Evolutionary conservation across 2,888 invertebrate genomes (phyloP), one percentile per base, ranked within the genome.

Genomic region (Mactromeris polynyma): DNA sequence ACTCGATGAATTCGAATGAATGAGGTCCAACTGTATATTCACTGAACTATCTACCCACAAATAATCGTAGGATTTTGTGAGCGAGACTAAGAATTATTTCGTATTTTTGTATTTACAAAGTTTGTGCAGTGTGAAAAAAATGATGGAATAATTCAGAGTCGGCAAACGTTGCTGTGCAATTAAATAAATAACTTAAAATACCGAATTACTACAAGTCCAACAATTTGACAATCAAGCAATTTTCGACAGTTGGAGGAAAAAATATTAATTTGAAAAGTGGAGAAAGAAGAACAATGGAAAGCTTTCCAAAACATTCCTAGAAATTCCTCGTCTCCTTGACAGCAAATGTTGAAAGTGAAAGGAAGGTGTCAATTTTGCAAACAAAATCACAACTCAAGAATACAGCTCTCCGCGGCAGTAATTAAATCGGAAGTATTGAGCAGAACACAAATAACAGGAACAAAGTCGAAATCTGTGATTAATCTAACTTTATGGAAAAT

Each of bases 401-500:
- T 4, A 64, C 58, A 64, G 6, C 58, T 26, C 58, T 64, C 58
- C 21, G 26, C 1, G n/a, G 58, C 58, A 26, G 58, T 64, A 64
- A 64, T 64, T 64, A 64, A 64, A 64, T 64, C 26, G 4, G 58
- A 64, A 64, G 58, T 26, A 26, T 64, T 2, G 58, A 64, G 58
- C 58, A 26, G 7, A 1, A 26, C 58, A 26, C 58, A 64, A 64
- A 26, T 64, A 26, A 64, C 26, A 26, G 58, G 26, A 64, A 64
- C 26, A n/a, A 64, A 64, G 58, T 26, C 26, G 58, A 64, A 64
- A 64, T 6, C 26, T 4, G 58, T 58, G 58, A 64, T 64, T 64
- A 64, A 64, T 64, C 58, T 26, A 64, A 64, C 58, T 26, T 64
- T 26, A 64, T 64, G 58, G 58, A 64, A 64, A 64, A 64, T 64